A percentile compares a stretch with the other conserved stretches of the same genome.
Evolutionary conservation across 2,797 vertebrate genomes (phyloP).

Genomic region (Clangula hyemalis): DNA sequence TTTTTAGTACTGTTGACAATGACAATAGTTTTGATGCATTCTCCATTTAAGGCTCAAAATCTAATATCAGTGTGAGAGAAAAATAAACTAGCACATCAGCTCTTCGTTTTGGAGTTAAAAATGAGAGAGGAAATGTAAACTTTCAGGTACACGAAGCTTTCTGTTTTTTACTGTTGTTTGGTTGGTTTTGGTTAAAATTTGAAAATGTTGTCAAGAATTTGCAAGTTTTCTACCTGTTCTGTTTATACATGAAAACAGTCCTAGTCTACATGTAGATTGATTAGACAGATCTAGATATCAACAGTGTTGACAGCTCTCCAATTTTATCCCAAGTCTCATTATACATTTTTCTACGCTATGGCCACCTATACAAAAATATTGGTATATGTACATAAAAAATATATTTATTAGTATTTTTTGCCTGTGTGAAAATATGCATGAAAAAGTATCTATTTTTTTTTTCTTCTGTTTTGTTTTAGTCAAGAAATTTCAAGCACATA

Average conservation of each 20-base stretch:
- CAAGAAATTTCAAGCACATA: neutral
- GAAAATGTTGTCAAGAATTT: constrained; percentile 43
- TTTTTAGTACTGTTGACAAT: neutral
- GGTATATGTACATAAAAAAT: too few relatives aligned
- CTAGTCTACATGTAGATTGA: neutral
- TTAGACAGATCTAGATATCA: neutral
- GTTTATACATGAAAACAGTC: neutral
- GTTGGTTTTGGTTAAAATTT: neutral
- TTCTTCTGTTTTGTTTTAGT: neutral
- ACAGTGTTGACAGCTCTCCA: constrained; percentile 56
- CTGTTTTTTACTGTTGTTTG: neutral
- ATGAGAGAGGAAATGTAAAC: neutral
- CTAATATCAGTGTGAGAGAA: neutral
- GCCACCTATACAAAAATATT: constrained; percentile 24
- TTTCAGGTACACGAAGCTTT: neutral
- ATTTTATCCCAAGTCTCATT: constrained; percentile 35
- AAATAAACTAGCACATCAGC: neutral
- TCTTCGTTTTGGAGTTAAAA: neutral
- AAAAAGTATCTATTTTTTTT: neutral
- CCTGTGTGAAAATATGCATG: neutral
- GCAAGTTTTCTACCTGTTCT: constrained; percentile 39
- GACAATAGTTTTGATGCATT: neutral
- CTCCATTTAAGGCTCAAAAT: neutral
- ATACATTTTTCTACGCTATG: neutral
- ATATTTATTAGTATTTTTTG: too few relatives aligned